phyloP scores from a whole-genome alignment of 1,140 invertebrate species.

The Drosophila micromelanica region DNA sequence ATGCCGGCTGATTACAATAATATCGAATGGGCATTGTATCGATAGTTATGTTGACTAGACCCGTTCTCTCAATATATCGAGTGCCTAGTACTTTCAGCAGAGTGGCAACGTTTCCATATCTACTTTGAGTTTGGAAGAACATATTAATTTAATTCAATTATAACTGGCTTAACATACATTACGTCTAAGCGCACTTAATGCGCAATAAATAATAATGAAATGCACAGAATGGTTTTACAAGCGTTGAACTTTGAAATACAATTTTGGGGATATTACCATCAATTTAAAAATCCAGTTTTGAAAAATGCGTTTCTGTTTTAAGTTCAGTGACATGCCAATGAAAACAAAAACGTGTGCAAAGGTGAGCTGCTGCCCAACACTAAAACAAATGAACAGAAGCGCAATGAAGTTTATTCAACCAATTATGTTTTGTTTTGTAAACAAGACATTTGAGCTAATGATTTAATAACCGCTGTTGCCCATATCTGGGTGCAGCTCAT shows the following conservation, averaged over 20 bases:
- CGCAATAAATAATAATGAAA: conserved; percentile 11
- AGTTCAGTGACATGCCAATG: conserved; percentile 38
- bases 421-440: conserved; percentile 35
- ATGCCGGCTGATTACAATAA: conserved; percentile 24
- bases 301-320: conserved; percentile 27
- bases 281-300: conserved; percentile 51
- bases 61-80: background rate
- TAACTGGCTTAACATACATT: background rate
- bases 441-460: conserved; percentile 30
- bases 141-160: background rate
- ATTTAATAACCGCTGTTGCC: conserved; percentile 1
- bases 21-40: background rate
- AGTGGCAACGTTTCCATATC: background rate
- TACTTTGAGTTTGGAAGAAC: background rate
- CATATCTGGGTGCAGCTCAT: conserved; percentile 1
- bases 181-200: background rate
- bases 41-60: background rate
- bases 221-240: conserved; percentile 9
- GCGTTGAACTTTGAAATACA: conserved; percentile 34
- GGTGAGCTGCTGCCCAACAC: conserved; percentile 23
- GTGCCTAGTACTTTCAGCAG: background rate
- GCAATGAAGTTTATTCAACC: conserved; percentile 39
- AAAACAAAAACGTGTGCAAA: conserved; percentile 16
- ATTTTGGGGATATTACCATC: conserved; percentile 49
- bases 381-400: conserved; percentile 6